Percentiles rank a stretch among this genome's conserved stretches.
Evolutionary conservation across 2,797 vertebrate genomes (phyloP).

Genomic region (Sphenodon punctatus): DNA sequence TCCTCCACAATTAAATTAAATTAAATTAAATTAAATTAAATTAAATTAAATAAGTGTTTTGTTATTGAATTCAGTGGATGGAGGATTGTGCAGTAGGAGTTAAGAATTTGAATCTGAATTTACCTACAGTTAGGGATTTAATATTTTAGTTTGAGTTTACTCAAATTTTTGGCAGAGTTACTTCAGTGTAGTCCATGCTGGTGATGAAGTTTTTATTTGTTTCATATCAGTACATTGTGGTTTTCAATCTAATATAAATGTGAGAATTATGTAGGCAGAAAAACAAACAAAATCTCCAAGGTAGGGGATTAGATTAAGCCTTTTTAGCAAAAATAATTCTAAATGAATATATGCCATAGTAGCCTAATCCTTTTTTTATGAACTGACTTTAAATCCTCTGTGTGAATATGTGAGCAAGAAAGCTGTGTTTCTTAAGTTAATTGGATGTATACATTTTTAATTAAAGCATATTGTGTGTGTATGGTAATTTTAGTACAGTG

Average conservation of each 20-base stretch:
- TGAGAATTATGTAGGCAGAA: background rate
- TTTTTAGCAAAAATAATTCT: background rate
- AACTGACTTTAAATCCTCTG: background rate
- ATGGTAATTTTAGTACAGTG: background rate
- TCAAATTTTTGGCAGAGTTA: background rate
- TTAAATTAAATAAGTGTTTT: no score
- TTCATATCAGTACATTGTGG: background rate
- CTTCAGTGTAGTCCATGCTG: background rate
- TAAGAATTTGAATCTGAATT: background rate
- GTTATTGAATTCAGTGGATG: no score
- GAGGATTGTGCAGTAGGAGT: no score
- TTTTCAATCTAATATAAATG: background rate
- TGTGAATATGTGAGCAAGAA: background rate
- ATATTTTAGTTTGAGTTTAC: background rate
- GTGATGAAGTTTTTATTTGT: background rate
- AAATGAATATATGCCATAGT: background rate
- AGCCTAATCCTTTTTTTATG: constrained; percentile 13
- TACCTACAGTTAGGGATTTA: background rate
- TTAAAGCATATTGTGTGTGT: background rate
- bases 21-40: no score
- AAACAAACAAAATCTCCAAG: background rate
- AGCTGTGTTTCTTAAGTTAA: constrained; percentile 12
- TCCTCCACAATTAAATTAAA: no score
- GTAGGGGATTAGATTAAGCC: background rate
- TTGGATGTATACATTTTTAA: background rate